Evolutionary conservation across 2,113 vertebrate genomes (phyloP), one percentile per base, ranked within the genome.

Genomic region (Loxodonta africana): DNA sequence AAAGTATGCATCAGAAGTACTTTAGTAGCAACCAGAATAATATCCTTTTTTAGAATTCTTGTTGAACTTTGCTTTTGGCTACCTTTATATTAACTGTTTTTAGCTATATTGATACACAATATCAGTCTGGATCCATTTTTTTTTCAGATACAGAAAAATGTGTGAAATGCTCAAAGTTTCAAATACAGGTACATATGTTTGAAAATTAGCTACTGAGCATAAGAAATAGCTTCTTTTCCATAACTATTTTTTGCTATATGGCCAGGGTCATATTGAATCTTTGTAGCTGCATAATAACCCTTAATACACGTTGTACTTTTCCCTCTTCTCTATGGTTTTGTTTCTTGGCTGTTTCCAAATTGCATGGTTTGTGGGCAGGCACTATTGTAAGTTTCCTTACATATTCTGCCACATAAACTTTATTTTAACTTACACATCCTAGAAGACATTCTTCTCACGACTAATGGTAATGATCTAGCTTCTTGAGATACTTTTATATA

Each of bases 321-420:
- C 90, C 96, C 51, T 95, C 97, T 98, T 95, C 87, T 94, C 97
- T 95, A 92, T 96, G 83, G 94, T 98, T 98, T 98, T 98, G 97
- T 99, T 98, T 98, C 98, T 98, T 97, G 96, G 88, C 94, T 98
- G 95, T 98, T 99, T 98, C 97, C 94, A 98, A 97, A 96, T 60
- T 90, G 94, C 97, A 98, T 98, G 97, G 96, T 98, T 96, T 98
- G 97, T 98, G 90, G 92, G 95, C 97, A 98, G 98, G 98, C 96
- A 97, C 96, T 95, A 93, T 73, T 96, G 94, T 98, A 98, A 95
- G 86, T 97, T 98, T 98, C 95, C 97, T 97, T 85, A 53, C 0
- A 28, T 96, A 98, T 95, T 98, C 97, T 98, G 97, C 97, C 97
- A 97, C 97, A 97, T 96, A 95, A 97, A 97, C 96, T 97, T 97